These are phyloP conservation scores for Dicentrarchus labrax DNA, from an alignment of 2,113 vertebrate genomes.

Conservation along the genomic window DNA sequence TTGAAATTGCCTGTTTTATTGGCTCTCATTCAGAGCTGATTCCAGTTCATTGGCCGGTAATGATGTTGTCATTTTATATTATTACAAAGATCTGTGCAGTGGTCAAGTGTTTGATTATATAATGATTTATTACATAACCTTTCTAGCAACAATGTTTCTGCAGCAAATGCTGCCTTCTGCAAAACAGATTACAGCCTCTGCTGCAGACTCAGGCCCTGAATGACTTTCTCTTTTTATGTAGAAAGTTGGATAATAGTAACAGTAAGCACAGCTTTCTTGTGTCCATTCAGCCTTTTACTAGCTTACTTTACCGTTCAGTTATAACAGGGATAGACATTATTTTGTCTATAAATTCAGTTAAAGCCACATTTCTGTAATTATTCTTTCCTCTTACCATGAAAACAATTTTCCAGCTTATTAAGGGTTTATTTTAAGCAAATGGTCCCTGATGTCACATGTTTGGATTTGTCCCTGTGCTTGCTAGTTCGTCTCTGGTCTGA, in stretches of 20 bases:
- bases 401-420: slow-evolving; percentile 13
- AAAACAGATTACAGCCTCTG: slow-evolving; percentile 30
- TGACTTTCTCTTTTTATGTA: slow-evolving; percentile 8
- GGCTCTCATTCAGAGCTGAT: slow-evolving; percentile 11
- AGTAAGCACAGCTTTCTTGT: background rate
- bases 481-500: background rate
- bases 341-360: slow-evolving; percentile 16
- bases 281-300: background rate
- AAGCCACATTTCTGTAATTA: slow-evolving; percentile 36
- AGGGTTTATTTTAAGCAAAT: slow-evolving; percentile 18
- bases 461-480: background rate
- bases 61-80: slow-evolving; percentile 37
- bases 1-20: slow-evolving; percentile 36
- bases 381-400: slow-evolving; percentile 15
- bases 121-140: slow-evolving; percentile 58
- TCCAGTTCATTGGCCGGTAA: slow-evolving; percentile 31
- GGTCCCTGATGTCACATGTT: background rate
- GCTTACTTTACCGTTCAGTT: background rate
- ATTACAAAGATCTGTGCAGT: slow-evolving; percentile 22
- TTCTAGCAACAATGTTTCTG: slow-evolving; percentile 28
- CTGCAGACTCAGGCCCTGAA: background rate
- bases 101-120: slow-evolving; percentile 49
- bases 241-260: slow-evolving; percentile 4
- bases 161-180: slow-evolving; percentile 30
- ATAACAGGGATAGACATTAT: background rate